Percentiles rank a stretch among this genome's conserved stretches.
Conservation (phyloP, 2,888 invertebrate genomes). For the Pristionchus fissidentatus region DNA sequence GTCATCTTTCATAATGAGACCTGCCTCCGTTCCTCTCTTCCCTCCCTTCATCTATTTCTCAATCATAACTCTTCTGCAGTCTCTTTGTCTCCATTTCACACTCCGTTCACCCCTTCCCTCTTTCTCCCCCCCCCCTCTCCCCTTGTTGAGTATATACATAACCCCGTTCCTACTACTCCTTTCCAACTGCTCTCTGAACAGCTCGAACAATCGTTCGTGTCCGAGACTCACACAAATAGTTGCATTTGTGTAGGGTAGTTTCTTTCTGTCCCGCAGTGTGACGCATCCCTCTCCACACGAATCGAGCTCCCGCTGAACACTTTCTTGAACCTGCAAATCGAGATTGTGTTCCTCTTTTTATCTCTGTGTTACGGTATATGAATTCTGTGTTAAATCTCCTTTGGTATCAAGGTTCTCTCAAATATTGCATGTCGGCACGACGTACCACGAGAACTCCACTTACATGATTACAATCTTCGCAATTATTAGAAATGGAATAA, state of each 20-base stretch:
- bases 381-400: neutral
- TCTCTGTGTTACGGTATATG: neutral
- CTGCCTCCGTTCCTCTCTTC: conserved; percentile 8
- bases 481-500: no score
- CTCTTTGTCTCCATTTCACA: neutral
- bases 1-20: conserved; percentile 47
- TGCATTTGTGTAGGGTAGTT: conserved; percentile 69
- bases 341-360: neutral
- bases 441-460: no score
- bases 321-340: conserved; percentile 30
- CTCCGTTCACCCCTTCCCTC: neutral
- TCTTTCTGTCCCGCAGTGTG: conserved; percentile 59
- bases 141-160: conserved; percentile 22
- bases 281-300: conserved; percentile 48
- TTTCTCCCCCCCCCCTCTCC: neutral
- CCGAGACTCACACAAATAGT: conserved; percentile 65
- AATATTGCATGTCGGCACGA: no score
- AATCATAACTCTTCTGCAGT: neutral
- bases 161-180: conserved; percentile 4
- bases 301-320: conserved; percentile 68
- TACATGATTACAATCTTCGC: no score
- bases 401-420: no score
- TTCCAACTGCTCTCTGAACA: neutral
- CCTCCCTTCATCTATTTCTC: no score
- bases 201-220: neutral